Percentiles rank a stretch among this genome's conserved stretches.
phyloP scores from a whole-genome alignment of 2,888 invertebrate genomes.

The Apamea sordens region DNA sequence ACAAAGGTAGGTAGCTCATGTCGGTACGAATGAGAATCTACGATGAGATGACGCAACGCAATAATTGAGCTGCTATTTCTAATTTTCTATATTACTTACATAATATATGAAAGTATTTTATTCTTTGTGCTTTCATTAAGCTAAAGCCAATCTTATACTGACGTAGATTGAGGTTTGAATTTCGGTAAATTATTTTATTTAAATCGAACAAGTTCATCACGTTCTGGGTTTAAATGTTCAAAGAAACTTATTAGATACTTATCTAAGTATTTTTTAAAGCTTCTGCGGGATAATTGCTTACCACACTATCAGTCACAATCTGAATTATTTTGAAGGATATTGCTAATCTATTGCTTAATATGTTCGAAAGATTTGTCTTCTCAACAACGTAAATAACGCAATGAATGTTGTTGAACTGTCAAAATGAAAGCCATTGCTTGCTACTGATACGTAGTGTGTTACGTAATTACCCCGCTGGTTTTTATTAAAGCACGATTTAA shows the following conservation, averaged over 20 bases:
- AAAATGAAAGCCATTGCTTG: neutral
- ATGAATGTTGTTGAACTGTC: neutral
- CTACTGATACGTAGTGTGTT: too few relatives aligned
- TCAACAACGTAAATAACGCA: too few relatives aligned
- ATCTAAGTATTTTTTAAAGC: neutral
- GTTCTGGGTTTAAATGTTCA: neutral
- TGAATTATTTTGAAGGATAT: neutral
- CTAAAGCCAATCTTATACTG: neutral
- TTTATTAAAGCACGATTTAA: neutral
- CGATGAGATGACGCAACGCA: constrained; percentile 22
- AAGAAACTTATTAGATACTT: neutral
- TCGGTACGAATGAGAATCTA: neutral
- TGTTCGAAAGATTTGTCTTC: neutral
- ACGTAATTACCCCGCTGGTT: too few relatives aligned
- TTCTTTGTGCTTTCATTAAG: constrained; percentile 19
- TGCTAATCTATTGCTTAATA: neutral
- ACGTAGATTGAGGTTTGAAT: neutral
- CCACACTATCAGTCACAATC: neutral
- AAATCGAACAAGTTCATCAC: neutral
- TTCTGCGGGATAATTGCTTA: neutral
- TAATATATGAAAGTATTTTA: constrained; percentile 38
- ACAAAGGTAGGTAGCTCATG: constrained; percentile 7
- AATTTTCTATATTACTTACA: constrained; percentile 29
- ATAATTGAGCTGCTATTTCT: constrained; percentile 5
- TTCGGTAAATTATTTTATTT: neutral